Conservation (phyloP, 2,113 vertebrate genomes). For the Hippocampus barbouri region DNA sequence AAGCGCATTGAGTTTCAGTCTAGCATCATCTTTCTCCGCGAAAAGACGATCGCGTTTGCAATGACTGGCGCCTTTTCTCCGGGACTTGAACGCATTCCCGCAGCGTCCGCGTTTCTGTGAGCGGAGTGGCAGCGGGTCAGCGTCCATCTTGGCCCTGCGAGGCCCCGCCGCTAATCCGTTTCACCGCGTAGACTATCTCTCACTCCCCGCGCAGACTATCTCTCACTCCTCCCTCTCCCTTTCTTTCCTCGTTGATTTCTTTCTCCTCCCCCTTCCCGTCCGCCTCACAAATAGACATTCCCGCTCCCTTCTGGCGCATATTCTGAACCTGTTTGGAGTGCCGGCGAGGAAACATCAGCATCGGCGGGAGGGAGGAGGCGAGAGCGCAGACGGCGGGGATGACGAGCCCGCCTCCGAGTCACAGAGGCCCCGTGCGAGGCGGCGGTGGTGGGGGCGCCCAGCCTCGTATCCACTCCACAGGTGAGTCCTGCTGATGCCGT, state of each 20-base stretch:
- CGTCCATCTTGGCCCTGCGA: conserved; percentile 15
- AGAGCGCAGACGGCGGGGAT: conserved; percentile 65
- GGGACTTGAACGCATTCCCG: conserved; percentile 45
- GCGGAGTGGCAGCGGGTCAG: conserved; percentile 12
- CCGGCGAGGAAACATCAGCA: conserved; percentile 62
- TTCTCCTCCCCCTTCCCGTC: conserved; percentile 60
- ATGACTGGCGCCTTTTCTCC: background rate
- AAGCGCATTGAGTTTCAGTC: conserved; percentile 16
- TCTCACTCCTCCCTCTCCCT: conserved; percentile 7
- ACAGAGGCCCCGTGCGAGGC: conserved; percentile 32
- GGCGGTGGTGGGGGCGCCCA: background rate
- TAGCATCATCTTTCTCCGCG: background rate
- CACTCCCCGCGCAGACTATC: conserved; percentile 34
- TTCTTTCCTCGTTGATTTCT: background rate
- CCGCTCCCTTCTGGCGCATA: conserved; percentile 52
- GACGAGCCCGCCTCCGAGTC: conserved; percentile 66
- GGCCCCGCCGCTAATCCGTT: conserved; percentile 28
- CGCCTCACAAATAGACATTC: conserved; percentile 53
- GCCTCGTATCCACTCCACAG: conserved; percentile 32
- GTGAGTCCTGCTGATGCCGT: conserved; percentile 35
- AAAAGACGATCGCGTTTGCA: conserved; percentile 10
- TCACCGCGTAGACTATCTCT: conserved; percentile 43
- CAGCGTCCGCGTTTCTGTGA: conserved; percentile 5
- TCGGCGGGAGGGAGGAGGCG: background rate
- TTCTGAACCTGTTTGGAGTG: conserved; percentile 73